These are phyloP conservation scores for Tinamus guttatus DNA, from an alignment of 2,113 vertebrate genomes.

Conservation along the genomic window DNA sequence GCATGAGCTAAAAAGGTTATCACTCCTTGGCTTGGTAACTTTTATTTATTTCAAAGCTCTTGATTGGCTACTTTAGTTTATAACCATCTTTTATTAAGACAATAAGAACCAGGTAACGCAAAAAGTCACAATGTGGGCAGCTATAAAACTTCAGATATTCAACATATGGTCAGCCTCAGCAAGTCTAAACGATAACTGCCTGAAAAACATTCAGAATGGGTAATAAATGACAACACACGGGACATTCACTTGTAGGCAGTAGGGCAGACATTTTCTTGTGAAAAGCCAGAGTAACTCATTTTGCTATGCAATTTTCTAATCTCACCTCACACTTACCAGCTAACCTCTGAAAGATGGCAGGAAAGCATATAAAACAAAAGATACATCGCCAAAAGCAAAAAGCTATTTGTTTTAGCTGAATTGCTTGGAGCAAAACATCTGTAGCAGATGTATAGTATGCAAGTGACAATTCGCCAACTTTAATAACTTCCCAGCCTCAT, in stretches of 20 bases:
- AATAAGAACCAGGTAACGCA: not conserved
- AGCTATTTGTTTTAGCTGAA: slow-evolving; percentile 7
- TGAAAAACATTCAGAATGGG: not conserved
- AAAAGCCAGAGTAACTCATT: not conserved
- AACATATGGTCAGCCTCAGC: not conserved
- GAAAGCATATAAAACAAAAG: not conserved
- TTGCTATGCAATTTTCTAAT: not conserved
- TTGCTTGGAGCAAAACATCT: slow-evolving; percentile 43
- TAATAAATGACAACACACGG: not conserved
- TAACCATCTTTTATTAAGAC: not conserved
- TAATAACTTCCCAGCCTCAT: not conserved
- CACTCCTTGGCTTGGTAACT: not conserved
- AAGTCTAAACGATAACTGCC: not conserved
- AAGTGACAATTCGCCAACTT: slow-evolving; percentile 12
- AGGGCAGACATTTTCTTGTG: not conserved
- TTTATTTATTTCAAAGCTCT: not conserved
- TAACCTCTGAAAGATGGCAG: not conserved
- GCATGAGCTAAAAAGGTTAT: not conserved
- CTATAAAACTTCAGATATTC: not conserved
- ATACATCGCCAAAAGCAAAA: not conserved
- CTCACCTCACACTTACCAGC: not conserved
- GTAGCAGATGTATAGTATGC: slow-evolving; percentile 12
- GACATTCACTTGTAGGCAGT: not conserved
- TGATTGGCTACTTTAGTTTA: not conserved
- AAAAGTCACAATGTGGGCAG: not conserved